These are phyloP conservation scores for Bothrops jararaca DNA, from an alignment of 2,113 vertebrate genomes.

Conservation along the genomic window DNA sequence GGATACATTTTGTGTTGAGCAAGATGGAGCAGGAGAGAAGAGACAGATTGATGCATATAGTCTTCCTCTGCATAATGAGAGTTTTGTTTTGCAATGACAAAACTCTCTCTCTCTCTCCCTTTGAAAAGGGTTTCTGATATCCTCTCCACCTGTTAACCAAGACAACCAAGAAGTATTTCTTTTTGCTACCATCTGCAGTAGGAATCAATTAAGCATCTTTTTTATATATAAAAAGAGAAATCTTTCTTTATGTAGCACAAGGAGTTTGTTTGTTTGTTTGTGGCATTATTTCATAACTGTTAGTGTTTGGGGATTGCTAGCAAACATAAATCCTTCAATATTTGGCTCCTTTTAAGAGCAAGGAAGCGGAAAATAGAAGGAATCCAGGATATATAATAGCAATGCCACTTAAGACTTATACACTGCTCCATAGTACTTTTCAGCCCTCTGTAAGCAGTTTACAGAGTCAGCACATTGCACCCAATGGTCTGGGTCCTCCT, in stretches of 20 bases:
- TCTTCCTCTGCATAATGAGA: not conserved
- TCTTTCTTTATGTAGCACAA: slow-evolving; percentile 1
- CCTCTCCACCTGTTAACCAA: not conserved
- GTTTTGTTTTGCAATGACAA: not conserved
- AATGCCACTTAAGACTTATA: not conserved
- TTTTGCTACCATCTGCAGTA: slow-evolving; percentile 1
- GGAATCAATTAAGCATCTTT: not conserved
- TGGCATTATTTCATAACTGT: slow-evolving; percentile 8
- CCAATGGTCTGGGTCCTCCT: not conserved
- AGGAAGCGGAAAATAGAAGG: not conserved
- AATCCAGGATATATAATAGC: not conserved
- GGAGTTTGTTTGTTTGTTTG: not conserved
- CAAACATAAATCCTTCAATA: not conserved
- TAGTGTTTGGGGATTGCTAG: not conserved
- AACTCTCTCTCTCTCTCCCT: not conserved
- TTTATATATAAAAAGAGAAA: not conserved
- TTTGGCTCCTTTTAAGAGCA: not conserved
- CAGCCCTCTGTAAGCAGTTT: not conserved
- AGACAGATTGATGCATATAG: not conserved
- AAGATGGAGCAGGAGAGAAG: not conserved
- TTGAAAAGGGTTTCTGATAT: not conserved
- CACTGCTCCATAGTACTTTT: not conserved
- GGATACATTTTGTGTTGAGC: not conserved
- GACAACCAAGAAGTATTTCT: not conserved
- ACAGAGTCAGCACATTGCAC: not conserved